A percentile compares a stretch with the other conserved stretches of the same genome.
Evolutionary conservation across 2,888 invertebrate genomes (phyloP).

Genomic region (Cephus rjabovi): DNA sequence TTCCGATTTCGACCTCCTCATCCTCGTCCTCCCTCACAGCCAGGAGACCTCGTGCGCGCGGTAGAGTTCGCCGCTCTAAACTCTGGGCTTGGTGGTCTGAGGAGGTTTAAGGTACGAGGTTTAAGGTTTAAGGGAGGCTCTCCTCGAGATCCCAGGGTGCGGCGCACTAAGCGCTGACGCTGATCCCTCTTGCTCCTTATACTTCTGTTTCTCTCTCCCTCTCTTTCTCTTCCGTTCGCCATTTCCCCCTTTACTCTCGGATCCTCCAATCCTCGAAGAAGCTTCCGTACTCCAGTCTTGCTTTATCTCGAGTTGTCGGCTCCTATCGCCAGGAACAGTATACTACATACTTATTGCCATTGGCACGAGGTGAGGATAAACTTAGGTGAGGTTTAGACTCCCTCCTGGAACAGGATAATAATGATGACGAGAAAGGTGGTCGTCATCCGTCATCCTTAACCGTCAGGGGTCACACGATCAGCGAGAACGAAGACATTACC

Average conservation of each 20-base stretch:
- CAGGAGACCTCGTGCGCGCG: constrained; percentile 5
- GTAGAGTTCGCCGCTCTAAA: constrained; percentile 54
- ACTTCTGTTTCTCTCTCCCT: constrained; percentile 28
- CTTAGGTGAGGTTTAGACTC: background rate
- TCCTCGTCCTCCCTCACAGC: background rate
- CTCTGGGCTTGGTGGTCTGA: constrained; percentile 53
- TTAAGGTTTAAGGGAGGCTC: constrained; percentile 25
- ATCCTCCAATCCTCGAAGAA: constrained; percentile 28
- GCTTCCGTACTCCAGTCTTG: constrained; percentile 46
- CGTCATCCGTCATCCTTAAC: background rate
- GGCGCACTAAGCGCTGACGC: constrained; percentile 56
- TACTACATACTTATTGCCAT: background rate
- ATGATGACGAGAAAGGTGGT: background rate
- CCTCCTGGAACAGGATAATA: background rate
- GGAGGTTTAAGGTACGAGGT: constrained; percentile 63
- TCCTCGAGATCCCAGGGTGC: constrained; percentile 54
- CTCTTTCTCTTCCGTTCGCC: constrained; percentile 53
- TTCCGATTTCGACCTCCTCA: constrained; percentile 52
- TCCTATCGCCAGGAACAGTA: constrained; percentile 35
- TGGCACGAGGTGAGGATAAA: background rate
- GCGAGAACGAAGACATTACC: constrained; percentile 1
- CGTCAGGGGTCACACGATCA: background rate
- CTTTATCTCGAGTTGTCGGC: constrained; percentile 63
- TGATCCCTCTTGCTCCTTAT: constrained; percentile 58
- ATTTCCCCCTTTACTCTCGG: constrained; percentile 49